These are phyloP conservation scores for Microctenopoma steveboyesi DNA, from an alignment of 2,797 vertebrate genomes.

Conservation along the genomic window DNA sequence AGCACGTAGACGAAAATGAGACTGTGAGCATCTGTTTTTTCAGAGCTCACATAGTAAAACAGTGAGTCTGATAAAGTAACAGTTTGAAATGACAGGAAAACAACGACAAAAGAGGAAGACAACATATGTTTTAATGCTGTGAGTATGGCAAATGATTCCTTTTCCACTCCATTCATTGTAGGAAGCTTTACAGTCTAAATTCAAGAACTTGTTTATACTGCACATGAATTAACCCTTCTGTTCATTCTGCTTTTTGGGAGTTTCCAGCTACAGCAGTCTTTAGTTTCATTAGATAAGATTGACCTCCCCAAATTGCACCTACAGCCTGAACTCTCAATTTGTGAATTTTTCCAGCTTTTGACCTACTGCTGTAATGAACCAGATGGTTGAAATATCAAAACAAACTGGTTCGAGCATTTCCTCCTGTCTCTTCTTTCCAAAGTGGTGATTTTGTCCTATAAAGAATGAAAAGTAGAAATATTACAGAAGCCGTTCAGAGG, in stretches of 20 bases:
- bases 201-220: not conserved
- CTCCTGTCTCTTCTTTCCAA: not conserved
- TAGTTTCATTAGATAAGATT: slow-evolving; percentile 20
- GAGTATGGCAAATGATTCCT: no score
- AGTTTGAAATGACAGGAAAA: no score
- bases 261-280: not conserved
- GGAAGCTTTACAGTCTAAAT: no score
- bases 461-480: not conserved
- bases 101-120: no score
- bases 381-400: slow-evolving; percentile 38
- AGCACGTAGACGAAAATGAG: not conserved
- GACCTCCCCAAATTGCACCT: not conserved
- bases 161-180: no score
- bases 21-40: no score
- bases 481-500: not conserved
- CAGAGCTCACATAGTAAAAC: not conserved
- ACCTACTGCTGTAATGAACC: slow-evolving; percentile 19
- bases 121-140: no score
- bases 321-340: slow-evolving; percentile 5
- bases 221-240: not conserved
- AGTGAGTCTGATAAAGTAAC: no score
- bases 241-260: not conserved
- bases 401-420: slow-evolving; percentile 9
- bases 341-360: slow-evolving; percentile 18
- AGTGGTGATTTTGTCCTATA: not conserved